A percentile compares a stretch with the other conserved stretches of the same genome.
Conservation (phyloP, 2,888 invertebrate species). For the Cantharis rustica region DNA sequence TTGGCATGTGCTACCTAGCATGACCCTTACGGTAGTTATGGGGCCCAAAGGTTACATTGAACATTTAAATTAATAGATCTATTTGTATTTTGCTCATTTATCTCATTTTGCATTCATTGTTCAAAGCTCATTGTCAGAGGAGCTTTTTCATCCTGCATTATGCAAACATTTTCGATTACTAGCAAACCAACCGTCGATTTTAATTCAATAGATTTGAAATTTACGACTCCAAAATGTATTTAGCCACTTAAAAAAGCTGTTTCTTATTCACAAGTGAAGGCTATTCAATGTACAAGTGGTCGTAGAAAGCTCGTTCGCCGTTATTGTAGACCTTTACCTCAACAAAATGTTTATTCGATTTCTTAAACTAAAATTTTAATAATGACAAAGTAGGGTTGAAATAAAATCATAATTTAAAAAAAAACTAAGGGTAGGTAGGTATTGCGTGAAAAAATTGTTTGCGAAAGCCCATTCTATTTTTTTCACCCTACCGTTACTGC, state of each 20-base stretch:
- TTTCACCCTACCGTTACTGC: neutral
- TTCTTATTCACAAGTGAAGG: conserved; percentile 9
- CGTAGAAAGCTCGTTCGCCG: neutral
- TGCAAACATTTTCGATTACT: neutral
- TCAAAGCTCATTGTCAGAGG: neutral
- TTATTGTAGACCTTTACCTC: neutral
- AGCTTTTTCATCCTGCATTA: neutral
- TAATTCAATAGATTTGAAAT: neutral
- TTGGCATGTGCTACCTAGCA: conserved; percentile 42
- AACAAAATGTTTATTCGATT: neutral
- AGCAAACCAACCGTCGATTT: neutral
- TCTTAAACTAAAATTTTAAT: too few species aligned
- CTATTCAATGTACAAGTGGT: conserved; percentile 1
- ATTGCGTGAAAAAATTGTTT: neutral
- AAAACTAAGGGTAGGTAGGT: neutral
- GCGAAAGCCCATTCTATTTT: neutral
- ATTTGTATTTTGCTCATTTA: neutral
- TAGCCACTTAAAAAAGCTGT: conserved; percentile 15
- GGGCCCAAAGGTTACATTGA: neutral
- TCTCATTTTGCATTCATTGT: neutral
- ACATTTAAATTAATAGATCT: neutral
- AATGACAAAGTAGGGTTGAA: too few species aligned
- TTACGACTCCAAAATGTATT: conserved; percentile 7
- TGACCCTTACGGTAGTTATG: neutral
- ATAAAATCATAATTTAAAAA: neutral